These are phyloP conservation scores for Holothuria leucospilota DNA, from an alignment of 53 echinoderm and acorn worm genomes.

Conservation along the genomic window DNA sequence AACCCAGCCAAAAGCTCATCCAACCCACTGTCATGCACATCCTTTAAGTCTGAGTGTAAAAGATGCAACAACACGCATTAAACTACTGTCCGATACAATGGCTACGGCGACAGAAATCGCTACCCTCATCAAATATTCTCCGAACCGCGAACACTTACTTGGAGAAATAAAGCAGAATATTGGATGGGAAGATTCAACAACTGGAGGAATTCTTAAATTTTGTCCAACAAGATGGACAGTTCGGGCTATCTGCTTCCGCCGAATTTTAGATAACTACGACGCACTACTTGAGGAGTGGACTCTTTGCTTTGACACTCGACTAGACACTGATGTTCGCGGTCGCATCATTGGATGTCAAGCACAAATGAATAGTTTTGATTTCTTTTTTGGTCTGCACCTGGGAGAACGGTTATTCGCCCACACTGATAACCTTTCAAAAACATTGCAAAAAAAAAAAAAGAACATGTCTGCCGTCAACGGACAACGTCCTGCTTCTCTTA, in stretches of 20 bases:
- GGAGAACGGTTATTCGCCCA: constrained; percentile 26
- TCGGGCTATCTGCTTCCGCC: not conserved
- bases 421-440: constrained; percentile 20
- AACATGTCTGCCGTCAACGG: constrained; percentile 16
- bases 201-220: no score
- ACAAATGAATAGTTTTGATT: constrained; percentile 23
- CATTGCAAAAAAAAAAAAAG: not conserved
- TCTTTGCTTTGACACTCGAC: constrained; percentile 21
- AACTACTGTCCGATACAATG: not conserved
- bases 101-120: not conserved
- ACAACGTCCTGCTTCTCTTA: constrained; percentile 22
- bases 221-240: constrained; percentile 20
- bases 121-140: not conserved
- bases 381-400: constrained; percentile 29
- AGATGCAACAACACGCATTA: not conserved
- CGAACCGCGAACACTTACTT: not conserved
- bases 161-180: constrained; percentile 8
- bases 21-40: not conserved
- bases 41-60: not conserved
- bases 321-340: constrained; percentile 14
- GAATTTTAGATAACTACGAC: constrained; percentile 23
- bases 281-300: not conserved
- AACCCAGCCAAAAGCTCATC: not conserved
- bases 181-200: not conserved
- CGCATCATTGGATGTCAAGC: constrained; percentile 38